These are phyloP conservation scores for Eira barbara DNA, from an alignment of 2,113 vertebrate genomes.

Conservation along the genomic window DNA sequence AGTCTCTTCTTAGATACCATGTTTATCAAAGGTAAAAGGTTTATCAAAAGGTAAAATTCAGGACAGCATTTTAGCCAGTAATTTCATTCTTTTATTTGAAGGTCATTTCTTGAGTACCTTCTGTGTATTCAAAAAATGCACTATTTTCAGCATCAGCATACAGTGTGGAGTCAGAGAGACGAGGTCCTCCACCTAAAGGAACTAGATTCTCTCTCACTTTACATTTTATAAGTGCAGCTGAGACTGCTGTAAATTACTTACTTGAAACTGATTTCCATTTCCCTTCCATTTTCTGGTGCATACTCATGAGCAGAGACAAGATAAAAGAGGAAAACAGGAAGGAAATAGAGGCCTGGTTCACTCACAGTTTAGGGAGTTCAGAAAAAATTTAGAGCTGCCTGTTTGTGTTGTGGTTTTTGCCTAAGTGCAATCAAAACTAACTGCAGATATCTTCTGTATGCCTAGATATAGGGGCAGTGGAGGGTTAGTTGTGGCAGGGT, in stretches of 20 bases:
- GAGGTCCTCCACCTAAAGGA: neutral
- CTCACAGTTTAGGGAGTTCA: neutral
- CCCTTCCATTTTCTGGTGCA: neutral
- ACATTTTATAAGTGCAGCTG: neutral
- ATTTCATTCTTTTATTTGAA: neutral
- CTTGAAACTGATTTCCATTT: slow-evolving; percentile 3
- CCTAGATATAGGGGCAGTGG: neutral
- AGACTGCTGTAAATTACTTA: neutral
- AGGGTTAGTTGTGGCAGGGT: neutral
- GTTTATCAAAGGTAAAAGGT: neutral
- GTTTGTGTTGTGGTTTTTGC: neutral
- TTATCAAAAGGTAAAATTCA: too few species aligned
- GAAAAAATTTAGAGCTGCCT: neutral
- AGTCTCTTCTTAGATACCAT: neutral
- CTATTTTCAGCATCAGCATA: neutral
- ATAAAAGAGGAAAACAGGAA: neutral
- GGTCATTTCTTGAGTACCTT: neutral
- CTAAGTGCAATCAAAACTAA: neutral
- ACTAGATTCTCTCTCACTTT: neutral
- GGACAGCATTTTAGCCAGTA: neutral
- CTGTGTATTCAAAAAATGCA: neutral
- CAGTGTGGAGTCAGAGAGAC: neutral
- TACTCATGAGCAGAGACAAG: neutral
- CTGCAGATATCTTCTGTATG: neutral
- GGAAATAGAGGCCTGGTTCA: neutral